phyloP scores from a whole-genome alignment of 1,140 invertebrate species.

The Macrobrachium rosenbergii region DNA sequence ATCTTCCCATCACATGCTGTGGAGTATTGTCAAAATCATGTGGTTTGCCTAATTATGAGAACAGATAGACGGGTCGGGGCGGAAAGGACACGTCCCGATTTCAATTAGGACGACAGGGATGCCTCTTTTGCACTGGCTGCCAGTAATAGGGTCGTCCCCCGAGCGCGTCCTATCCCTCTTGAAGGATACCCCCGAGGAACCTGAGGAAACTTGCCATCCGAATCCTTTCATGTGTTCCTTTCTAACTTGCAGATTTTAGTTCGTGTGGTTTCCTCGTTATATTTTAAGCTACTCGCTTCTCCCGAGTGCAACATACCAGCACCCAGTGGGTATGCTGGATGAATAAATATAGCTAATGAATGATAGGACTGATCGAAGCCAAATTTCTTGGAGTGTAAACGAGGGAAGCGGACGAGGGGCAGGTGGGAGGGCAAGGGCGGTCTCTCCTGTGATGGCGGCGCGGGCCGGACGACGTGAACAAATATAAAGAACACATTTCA shows the following conservation, averaged over 20 bases:
- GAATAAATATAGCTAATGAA: background rate
- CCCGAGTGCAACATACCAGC: background rate
- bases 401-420: conserved; percentile 39
- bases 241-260: background rate
- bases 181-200: conserved; percentile 49
- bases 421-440: conserved; percentile 47
- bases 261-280: background rate
- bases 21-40: conserved; percentile 56
- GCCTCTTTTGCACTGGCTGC: conserved; percentile 32
- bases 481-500: conserved; percentile 62
- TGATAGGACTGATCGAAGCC: background rate
- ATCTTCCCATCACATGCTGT: conserved; percentile 34
- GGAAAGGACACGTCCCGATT: conserved; percentile 30
- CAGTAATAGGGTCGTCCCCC: conserved; percentile 56
- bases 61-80: conserved; percentile 36
- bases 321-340: background rate
- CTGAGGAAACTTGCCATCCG: conserved; percentile 31
- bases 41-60: conserved; percentile 63
- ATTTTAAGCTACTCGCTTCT: background rate
- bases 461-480: conserved; percentile 46
- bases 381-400: background rate
- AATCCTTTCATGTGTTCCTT: background rate
- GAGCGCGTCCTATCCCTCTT: conserved; percentile 37
- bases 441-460: conserved; percentile 42
- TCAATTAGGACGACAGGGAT: conserved; percentile 1